These are phyloP conservation scores for Lepus townsendii DNA, from an alignment of 2,797 vertebrate genomes.

Conservation along the genomic window DNA sequence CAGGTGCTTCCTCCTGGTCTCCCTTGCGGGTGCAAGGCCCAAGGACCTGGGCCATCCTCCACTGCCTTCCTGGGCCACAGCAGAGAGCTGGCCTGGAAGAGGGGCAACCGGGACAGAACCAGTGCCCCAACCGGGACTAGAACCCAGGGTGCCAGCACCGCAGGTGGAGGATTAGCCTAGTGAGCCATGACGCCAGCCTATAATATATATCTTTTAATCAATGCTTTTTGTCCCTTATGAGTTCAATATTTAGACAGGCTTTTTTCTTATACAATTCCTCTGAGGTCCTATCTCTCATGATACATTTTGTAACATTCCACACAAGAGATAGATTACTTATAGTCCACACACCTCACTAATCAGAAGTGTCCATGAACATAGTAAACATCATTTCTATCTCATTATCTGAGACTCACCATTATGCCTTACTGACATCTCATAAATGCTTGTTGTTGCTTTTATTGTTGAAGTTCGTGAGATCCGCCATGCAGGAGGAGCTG, in stretches of 20 bases:
- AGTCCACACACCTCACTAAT: not conserved
- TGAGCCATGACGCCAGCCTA: not conserved
- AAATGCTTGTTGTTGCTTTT: not conserved
- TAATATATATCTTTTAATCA: not conserved
- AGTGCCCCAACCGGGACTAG: too few relatives aligned
- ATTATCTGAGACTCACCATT: not conserved
- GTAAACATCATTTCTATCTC: not conserved
- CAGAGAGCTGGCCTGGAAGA: too few relatives aligned
- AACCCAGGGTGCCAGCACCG: too few relatives aligned
- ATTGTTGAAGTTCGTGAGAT: not conserved
- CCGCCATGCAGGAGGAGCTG: not conserved
- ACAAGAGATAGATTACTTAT: not conserved
- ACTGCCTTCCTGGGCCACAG: too few relatives aligned
- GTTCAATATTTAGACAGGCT: not conserved
- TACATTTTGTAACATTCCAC: not conserved
- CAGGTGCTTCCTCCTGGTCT: too few relatives aligned
- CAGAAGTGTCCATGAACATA: not conserved
- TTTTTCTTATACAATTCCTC: not conserved
- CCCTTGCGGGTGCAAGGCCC: too few relatives aligned
- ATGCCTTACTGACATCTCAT: not conserved
- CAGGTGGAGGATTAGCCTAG: too few relatives aligned
- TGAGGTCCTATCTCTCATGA: too few relatives aligned
- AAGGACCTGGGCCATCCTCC: too few relatives aligned
- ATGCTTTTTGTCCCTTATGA: not conserved
- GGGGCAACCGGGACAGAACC: too few relatives aligned